Evolutionary conservation across 2,113 vertebrate species (phyloP).

Genomic region (Hirundichthys speculiger): DNA sequence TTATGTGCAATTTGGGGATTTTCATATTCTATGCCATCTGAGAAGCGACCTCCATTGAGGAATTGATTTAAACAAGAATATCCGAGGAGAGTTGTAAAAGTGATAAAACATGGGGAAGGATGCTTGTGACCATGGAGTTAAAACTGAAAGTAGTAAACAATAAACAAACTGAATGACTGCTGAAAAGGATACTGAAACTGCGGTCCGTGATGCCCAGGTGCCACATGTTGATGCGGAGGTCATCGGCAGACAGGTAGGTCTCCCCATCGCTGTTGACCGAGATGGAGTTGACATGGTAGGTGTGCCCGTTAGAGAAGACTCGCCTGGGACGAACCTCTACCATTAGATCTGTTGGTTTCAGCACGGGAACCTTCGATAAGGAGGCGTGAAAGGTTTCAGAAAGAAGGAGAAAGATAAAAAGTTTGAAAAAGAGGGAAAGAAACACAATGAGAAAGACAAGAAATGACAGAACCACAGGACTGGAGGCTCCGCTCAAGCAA

Average conservation of each 20-base stretch:
- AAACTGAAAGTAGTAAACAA: background rate
- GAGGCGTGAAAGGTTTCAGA: background rate
- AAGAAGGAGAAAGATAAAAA: background rate
- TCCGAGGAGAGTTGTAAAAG: background rate
- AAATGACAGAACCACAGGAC: conserved; percentile 2
- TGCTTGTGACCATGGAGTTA: background rate
- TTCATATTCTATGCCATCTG: too few relatives aligned
- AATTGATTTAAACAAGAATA: too few relatives aligned
- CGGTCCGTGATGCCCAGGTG: conserved; percentile 95
- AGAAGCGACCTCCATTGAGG: too few relatives aligned
- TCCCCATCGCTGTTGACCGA: conserved; percentile 95
- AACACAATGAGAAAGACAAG: background rate
- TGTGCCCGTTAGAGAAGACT: conserved; percentile 92
- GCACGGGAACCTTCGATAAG: conserved; percentile 84
- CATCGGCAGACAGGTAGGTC: conserved; percentile 93
- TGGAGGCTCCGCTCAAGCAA: background rate
- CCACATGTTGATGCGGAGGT: conserved; percentile 96
- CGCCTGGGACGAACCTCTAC: conserved; percentile 93
- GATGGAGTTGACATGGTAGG: conserved; percentile 95
- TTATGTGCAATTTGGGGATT: too few relatives aligned
- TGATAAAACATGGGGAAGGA: background rate
- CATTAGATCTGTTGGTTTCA: conserved; percentile 94
- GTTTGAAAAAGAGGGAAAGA: background rate
- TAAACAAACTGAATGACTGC: background rate
- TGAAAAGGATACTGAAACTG: conserved; percentile 94